A percentile compares a stretch with the other conserved stretches of the same genome.
Conservation (phyloP, 2,888 invertebrate genomes). For the Xanthia icteritia region DNA sequence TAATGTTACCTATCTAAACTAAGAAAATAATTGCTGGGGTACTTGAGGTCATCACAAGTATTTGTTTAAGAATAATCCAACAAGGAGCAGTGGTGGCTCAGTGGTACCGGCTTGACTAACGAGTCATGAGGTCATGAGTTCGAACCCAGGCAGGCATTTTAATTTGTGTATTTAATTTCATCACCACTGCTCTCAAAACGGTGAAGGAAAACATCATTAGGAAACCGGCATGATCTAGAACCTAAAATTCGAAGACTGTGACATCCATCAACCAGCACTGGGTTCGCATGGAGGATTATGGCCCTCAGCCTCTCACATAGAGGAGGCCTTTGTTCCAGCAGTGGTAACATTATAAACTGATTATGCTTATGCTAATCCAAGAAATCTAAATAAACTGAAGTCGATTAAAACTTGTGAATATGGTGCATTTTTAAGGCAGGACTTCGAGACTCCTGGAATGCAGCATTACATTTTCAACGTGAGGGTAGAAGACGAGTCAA, state of each 20-base stretch:
- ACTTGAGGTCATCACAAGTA: too few relatives aligned
- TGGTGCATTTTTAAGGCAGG: constrained; percentile 80
- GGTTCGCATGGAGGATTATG: too few relatives aligned
- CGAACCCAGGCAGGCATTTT: neutral
- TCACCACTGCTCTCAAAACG: neutral
- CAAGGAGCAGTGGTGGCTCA: too few relatives aligned
- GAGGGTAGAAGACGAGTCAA: constrained; percentile 68
- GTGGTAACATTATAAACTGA: neutral
- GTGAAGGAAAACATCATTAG: neutral
- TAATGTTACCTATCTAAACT: too few relatives aligned
- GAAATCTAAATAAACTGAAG: neutral
- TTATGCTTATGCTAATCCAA: neutral
- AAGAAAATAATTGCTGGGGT: too few relatives aligned
- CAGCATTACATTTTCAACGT: constrained; percentile 84
- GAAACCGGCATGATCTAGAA: neutral
- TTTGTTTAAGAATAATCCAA: too few relatives aligned
- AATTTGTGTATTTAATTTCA: neutral
- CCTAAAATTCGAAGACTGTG: neutral
- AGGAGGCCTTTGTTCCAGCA: neutral
- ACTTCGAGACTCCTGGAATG: constrained; percentile 88
- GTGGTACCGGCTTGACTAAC: too few relatives aligned
- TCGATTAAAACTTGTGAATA: neutral
- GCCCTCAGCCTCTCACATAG: neutral
- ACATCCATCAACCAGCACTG: too few relatives aligned
- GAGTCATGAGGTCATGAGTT: neutral